Evolutionary conservation across 2,888 invertebrate genomes (phyloP), one percentile per base, ranked within the genome.

Genomic region (Phortica magna): DNA sequence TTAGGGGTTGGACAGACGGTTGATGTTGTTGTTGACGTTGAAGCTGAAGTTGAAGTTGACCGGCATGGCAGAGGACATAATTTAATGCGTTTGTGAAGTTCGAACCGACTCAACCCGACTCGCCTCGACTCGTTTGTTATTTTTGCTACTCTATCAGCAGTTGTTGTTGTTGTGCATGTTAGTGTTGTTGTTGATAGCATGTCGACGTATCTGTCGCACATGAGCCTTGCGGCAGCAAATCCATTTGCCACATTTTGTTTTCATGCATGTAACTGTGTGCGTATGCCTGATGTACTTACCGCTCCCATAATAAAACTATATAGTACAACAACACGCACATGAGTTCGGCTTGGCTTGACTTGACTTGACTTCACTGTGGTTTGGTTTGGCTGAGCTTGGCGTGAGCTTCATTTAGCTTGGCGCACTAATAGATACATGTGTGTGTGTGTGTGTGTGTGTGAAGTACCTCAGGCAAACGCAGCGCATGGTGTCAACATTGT

Each of bases 11-110:
- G 81, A 48, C 82, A 79, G 74, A 61, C 75, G 19, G 53, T 22
- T 74, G 77, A n/a, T n/a, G 80, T 79, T 61, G 81, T 86, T 83
- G 84, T 61, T 19, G 76, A 79, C 77, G 41, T 64, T 22, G 10
- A 48, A 64, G 19, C 3, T 74, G n/a, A n/a, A n/a, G n/a, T 57
- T 59, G 41, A 83, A 79, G 81, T 64, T 72, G 70, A 75, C 76
- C 78, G 83, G 85, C 84, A 48, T 31, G 48, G 14, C 48, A 48
- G 48, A 48, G 85, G 87, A 83, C 75, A 81, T 83, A 83, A 84
- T 83, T 86, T 82, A 83, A 83, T 86, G 83, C 88, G 81, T 74
- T 81, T 79, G 80, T 73, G 77, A 82, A 81, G 68, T 70, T 19
- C 43, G n/a, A n/a, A n/a, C n/a, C n/a, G n/a, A n/a, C n/a, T n/a